phyloP scores from a whole-genome alignment of 1,140 invertebrate genomes.

The Temnothorax longispinosus region DNA sequence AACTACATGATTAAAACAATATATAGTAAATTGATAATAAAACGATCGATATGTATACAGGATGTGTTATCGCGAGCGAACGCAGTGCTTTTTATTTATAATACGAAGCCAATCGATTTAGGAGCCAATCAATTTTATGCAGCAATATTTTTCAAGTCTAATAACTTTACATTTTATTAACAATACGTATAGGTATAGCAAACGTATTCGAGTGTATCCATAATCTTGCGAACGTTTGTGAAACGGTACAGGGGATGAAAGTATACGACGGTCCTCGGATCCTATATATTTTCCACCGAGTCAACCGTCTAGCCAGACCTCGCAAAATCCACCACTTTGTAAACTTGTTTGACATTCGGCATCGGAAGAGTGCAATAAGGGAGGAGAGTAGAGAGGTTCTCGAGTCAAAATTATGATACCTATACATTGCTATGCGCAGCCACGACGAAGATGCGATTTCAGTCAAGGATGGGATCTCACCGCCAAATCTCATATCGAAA shows the following conservation, averaged over 20 bases:
- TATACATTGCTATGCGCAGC: slow-evolving; percentile 19
- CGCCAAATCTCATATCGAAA: slow-evolving; percentile 26
- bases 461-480: slow-evolving; percentile 15
- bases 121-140: not conserved
- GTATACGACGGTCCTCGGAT: not conserved
- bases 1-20: slow-evolving; percentile 17
- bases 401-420: slow-evolving; percentile 43
- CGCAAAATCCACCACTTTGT: slow-evolving; percentile 43
- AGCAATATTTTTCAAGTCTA: not conserved
- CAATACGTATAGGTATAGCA: not conserved
- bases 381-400: not conserved
- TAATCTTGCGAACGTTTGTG: not conserved
- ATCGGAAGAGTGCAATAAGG: slow-evolving; percentile 46
- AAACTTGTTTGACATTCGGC: slow-evolving; percentile 55
- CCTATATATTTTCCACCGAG: slow-evolving; percentile 55
- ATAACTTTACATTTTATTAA: not conserved
- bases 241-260: not conserved
- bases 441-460: slow-evolving; percentile 54
- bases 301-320: slow-evolving; percentile 37
- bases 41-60: not conserved
- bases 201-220: not conserved
- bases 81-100: not conserved
- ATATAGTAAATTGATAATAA: not conserved
- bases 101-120: not conserved
- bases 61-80: not conserved